Percentiles rank a stretch among this genome's conserved stretches.
Conservation (phyloP, 2,888 invertebrate species). For the Crepidodera aurea region DNA sequence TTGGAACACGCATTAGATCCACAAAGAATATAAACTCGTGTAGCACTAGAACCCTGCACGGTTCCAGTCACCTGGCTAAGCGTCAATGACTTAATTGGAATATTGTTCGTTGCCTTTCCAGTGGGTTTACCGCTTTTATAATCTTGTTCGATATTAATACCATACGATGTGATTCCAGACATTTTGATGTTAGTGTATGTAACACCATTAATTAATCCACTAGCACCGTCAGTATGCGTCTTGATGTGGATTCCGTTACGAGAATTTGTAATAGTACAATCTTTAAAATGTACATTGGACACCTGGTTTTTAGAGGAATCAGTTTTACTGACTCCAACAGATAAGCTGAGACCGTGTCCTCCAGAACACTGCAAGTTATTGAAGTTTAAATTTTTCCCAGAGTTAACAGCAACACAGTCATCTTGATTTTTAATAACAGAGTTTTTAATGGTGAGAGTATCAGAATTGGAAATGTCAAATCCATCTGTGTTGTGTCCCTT, state of each 20-base stretch:
- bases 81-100: constrained; percentile 34
- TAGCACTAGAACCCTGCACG: constrained; percentile 21
- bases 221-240: constrained; percentile 40
- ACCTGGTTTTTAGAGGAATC: constrained; percentile 36
- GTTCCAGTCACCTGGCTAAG: constrained; percentile 17
- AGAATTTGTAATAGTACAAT: constrained; percentile 38
- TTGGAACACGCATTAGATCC: constrained; percentile 35
- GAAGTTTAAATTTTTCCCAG: constrained; percentile 37
- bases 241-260: constrained; percentile 44
- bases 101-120: constrained; percentile 36
- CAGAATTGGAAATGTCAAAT: constrained; percentile 34
- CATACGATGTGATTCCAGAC: constrained; percentile 39
- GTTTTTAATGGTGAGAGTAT: constrained; percentile 37
- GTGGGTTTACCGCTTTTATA: constrained; percentile 36
- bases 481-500: constrained; percentile 41
- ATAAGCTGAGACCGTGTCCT: constrained; percentile 45
- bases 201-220: constrained; percentile 36
- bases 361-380: constrained; percentile 38
- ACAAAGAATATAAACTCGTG: constrained; percentile 37
- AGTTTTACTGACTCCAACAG: constrained; percentile 38
- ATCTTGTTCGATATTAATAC: constrained; percentile 42
- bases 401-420: constrained; percentile 43
- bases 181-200: constrained; percentile 40
- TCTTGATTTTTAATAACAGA: constrained; percentile 42
- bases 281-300: constrained; percentile 36